Evolutionary conservation across 2,113 vertebrate genomes (phyloP), one percentile per base, ranked within the genome.

Genomic region (Rhinoderma darwinii): DNA sequence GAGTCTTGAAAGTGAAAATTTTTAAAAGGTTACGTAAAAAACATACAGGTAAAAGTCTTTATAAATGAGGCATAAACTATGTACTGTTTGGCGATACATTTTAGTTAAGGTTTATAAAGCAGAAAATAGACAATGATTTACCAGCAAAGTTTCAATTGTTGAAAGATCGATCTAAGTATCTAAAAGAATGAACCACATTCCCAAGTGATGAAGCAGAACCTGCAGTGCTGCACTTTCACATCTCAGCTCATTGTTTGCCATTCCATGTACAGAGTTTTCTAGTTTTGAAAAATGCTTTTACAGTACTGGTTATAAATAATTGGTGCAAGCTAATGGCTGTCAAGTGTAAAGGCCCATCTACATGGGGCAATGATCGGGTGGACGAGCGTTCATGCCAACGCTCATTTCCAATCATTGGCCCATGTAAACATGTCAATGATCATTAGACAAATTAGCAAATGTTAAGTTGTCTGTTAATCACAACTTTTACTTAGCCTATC

Each of bases 91-190:
- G 17, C 1, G 17, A 70, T 37, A 70, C 32, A 18, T 39, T 39
- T 70, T 35, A 37, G 66, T 39, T 2, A 72, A 72, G 35, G 18
- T 72, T 72, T 72, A 72, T 39, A 41, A 72, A 72, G 68, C 18
- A 72, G 35, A 72, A 72, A 72, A 72, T 72, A 41, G 18, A 41
- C 35, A 72, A 72, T 22, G 35, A 72, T 72, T 72, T 72, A 20
- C 68, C 68, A 72, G 37, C 35, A 72, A 35, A 72, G 37, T 25
- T 72, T 72, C 68, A 72, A 72, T 12, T 41, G 68, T 41, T 18
- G 12, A 41, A 41, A 72, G 18, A 72, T 41, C 3, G 9, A 41
- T 41, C 20, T 9, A 39, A 41, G 37, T 4, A 39, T 66, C 59
- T 10, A 72, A 72, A 70, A 41, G n/a, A 72, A 22, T 41, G 8